Evolutionary conservation across 1,140 invertebrate species (phyloP).

Genomic region (Temnothorax nylanderi): DNA sequence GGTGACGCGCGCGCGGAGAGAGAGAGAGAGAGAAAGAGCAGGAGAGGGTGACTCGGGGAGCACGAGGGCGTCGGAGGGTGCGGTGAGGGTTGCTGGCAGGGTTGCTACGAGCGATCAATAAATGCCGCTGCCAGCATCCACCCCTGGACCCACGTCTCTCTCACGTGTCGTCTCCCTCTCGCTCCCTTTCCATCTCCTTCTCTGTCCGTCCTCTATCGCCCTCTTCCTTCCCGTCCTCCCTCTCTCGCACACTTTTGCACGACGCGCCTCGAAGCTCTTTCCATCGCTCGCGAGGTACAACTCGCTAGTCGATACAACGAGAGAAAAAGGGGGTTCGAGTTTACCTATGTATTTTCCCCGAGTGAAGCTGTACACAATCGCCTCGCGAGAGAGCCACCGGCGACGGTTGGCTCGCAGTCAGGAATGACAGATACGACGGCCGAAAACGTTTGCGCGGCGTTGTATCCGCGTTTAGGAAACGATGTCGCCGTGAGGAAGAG

Average conservation of each 20-base stretch:
- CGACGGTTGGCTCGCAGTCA: background rate
- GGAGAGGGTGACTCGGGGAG: slow-evolving; percentile 51
- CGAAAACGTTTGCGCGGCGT: background rate
- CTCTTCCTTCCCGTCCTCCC: slow-evolving; percentile 1
- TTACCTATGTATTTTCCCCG: slow-evolving; percentile 12
- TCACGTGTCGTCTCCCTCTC: slow-evolving; percentile 44
- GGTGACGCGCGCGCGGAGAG: slow-evolving; percentile 46
- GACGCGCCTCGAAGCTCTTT: slow-evolving; percentile 37
- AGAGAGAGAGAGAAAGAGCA: too few species aligned
- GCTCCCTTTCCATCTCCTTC: slow-evolving; percentile 42
- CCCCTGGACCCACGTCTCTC: slow-evolving; percentile 77
- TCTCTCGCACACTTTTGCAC: slow-evolving; percentile 31
- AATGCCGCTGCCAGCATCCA: slow-evolving; percentile 82
- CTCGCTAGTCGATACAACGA: slow-evolving; percentile 51
- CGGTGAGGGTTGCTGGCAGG: slow-evolving; percentile 75
- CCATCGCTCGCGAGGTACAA: slow-evolving; percentile 49
- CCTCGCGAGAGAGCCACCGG: background rate
- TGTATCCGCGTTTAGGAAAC: slow-evolving; percentile 25
- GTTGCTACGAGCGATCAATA: slow-evolving; percentile 84
- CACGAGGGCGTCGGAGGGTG: slow-evolving; percentile 65
- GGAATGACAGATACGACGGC: background rate
- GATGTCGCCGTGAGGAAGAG: slow-evolving; percentile 16
- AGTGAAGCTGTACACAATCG: background rate
- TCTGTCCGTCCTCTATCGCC: slow-evolving; percentile 43
- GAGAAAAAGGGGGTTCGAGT: background rate